These are phyloP conservation scores for Nephrotoma flavescens DNA, from an alignment of 2,888 invertebrate genomes.

Conservation along the genomic window DNA sequence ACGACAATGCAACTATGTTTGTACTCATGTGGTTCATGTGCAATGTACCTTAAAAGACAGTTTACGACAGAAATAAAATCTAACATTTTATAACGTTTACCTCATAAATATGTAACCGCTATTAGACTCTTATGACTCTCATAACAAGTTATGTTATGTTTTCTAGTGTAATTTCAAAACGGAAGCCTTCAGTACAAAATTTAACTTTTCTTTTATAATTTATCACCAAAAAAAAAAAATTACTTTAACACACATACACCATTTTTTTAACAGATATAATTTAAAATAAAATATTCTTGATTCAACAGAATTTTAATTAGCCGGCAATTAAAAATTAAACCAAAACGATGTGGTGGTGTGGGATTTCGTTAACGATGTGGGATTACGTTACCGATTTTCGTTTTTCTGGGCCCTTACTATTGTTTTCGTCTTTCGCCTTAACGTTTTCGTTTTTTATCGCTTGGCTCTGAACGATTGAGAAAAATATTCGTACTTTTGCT, in stretches of 20 bases:
- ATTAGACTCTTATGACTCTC: background rate
- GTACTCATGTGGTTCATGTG: no score
- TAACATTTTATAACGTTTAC: background rate
- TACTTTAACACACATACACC: background rate
- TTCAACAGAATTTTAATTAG: background rate
- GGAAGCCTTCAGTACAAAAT: background rate
- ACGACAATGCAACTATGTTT: background rate
- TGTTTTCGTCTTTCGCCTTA: no score
- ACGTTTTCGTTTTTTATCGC: no score
- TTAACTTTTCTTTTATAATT: background rate
- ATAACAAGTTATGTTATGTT: no score
- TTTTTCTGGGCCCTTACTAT: no score
- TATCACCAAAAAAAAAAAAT: background rate
- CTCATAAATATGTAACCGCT: background rate
- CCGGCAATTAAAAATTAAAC: background rate
- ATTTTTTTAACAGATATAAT: background rate
- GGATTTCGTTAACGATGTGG: no score
- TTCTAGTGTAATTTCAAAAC: background rate
- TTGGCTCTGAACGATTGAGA: no score
- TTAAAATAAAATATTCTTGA: background rate
- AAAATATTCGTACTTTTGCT: no score
- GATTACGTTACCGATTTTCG: no score
- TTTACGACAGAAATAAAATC: background rate
- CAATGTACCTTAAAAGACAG: background rate
- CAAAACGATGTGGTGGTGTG: background rate